phyloP scores from a whole-genome alignment of 2,113 vertebrate species.

The Thunnus maccoyii region DNA sequence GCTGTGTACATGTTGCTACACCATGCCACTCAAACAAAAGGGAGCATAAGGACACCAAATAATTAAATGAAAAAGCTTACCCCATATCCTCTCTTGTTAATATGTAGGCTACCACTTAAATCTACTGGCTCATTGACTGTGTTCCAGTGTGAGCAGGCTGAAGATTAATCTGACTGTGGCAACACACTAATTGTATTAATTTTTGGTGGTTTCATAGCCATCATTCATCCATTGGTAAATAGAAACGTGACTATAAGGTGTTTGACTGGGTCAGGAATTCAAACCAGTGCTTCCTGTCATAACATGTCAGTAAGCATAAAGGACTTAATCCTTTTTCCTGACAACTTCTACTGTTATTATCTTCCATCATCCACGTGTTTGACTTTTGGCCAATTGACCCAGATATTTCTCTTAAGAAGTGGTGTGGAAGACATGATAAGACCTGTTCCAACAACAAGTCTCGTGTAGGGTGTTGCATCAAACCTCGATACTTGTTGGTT shows the following conservation, averaged over 20 bases:
- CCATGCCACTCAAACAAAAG: slow-evolving; percentile 7
- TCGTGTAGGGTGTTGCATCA: not conserved
- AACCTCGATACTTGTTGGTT: not conserved
- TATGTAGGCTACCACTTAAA: slow-evolving; percentile 36
- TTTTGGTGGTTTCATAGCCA: not conserved
- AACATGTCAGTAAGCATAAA: not conserved
- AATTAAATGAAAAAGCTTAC: not conserved
- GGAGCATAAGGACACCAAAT: not conserved
- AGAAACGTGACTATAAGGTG: slow-evolving; percentile 25
- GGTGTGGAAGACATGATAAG: not conserved
- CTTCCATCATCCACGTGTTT: not conserved
- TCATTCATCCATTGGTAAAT: not conserved
- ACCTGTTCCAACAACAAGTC: not conserved
- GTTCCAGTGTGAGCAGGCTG: slow-evolving; percentile 1
- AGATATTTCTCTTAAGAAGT: not conserved
- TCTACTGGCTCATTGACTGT: slow-evolving; percentile 21
- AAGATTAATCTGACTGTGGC: slow-evolving; percentile 20
- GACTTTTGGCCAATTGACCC: not conserved
- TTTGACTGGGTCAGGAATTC: not conserved
- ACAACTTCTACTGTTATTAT: not conserved
- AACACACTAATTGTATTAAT: slow-evolving; percentile 14
- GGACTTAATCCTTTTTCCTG: not conserved
- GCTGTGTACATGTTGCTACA: not conserved
- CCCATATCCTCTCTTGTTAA: slow-evolving; percentile 3
- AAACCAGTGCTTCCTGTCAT: not conserved